Percentiles rank a stretch among this genome's conserved stretches.
Conservation (phyloP, 1,140 invertebrate species). For the Macrosteles quadrilineatus region DNA sequence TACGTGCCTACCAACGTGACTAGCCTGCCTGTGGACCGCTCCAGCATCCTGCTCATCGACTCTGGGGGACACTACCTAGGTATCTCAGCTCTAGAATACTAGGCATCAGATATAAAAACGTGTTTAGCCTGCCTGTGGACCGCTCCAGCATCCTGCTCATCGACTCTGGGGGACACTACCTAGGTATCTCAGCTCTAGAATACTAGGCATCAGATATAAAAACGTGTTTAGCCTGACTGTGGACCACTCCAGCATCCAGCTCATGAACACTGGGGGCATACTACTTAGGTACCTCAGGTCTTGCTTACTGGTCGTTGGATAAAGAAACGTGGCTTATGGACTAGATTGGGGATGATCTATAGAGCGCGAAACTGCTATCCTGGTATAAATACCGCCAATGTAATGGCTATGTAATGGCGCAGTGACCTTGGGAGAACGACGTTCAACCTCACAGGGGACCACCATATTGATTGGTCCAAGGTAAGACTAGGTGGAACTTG, state of each 20-base stretch:
- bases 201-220: no score
- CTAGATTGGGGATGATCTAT: no score
- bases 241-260: constrained; percentile 52
- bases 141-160: constrained; percentile 52
- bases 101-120: constrained; percentile 51
- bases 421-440: no score
- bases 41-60: constrained; percentile 52
- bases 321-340: no score
- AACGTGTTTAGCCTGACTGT: constrained; percentile 72
- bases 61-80: constrained; percentile 63
- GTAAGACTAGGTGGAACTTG: no score
- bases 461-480: no score
- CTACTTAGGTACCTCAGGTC: constrained; percentile 55
- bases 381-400: no score
- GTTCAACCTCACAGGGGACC: no score
- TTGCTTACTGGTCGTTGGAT: no score
- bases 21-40: constrained; percentile 66
- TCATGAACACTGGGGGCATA: constrained; percentile 65
- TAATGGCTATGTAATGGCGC: no score
- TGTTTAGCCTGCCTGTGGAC: constrained; percentile 71
- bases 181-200: constrained; percentile 49
- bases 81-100: no score
- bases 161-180: constrained; percentile 66
- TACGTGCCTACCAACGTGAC: constrained; percentile 80
- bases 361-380: no score